These are phyloP conservation scores for Ardeotis arabs DNA, from an alignment of 2,113 vertebrate genomes.

Conservation along the genomic window DNA sequence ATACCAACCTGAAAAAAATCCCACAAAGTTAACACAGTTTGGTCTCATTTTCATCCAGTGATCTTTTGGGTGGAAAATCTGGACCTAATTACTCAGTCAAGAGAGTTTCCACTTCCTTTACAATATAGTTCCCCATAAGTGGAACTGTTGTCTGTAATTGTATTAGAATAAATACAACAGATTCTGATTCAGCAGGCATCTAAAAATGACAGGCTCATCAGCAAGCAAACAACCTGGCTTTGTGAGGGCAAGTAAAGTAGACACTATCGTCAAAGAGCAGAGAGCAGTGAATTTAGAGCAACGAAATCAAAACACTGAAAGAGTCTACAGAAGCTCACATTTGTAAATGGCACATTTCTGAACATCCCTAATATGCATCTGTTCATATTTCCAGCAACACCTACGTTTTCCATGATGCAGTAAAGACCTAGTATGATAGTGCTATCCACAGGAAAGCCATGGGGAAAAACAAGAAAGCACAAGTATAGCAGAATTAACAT, in stretches of 20 bases:
- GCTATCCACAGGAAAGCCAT: background rate
- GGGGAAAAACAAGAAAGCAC: background rate
- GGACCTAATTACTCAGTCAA: background rate
- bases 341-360: background rate
- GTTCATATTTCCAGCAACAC: background rate
- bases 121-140: background rate
- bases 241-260: background rate
- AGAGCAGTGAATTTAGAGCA: background rate
- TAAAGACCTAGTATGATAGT: background rate
- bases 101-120: slow-evolving; percentile 12
- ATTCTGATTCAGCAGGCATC: background rate
- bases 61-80: background rate
- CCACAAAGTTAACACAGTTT: background rate
- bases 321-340: rapidly evolving
- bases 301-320: background rate
- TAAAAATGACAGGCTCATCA: background rate
- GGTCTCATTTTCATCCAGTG: background rate
- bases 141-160: background rate
- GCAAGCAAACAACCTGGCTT: background rate
- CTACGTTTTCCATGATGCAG: background rate
- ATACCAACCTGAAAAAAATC: background rate
- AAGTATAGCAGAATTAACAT: background rate
- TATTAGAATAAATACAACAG: background rate
- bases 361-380: background rate
- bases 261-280: background rate